These are phyloP conservation scores for Apteryx owenii DNA, from an alignment of 2,113 vertebrate genomes.

Conservation along the genomic window DNA sequence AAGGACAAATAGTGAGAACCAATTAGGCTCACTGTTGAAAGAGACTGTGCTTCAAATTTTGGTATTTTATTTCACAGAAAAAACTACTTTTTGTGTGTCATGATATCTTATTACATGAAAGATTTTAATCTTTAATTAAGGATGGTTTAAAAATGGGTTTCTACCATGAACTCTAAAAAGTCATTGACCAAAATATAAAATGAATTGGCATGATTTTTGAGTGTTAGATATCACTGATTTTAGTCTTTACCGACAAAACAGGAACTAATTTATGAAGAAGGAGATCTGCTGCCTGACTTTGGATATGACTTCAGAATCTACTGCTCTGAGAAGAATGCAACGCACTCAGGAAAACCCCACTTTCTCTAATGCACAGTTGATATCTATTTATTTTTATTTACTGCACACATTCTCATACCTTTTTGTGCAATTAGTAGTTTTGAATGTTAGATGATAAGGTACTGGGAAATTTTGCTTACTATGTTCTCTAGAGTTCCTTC, in stretches of 20 bases:
- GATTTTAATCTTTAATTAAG: neutral
- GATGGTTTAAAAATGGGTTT: neutral
- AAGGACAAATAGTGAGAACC: neutral
- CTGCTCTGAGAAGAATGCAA: neutral
- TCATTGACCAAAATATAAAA: neutral
- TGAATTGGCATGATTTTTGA: neutral
- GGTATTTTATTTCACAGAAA: neutral
- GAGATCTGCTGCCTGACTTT: neutral
- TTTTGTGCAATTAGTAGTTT: neutral
- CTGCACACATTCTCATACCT: rapidly evolving
- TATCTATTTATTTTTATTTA: neutral
- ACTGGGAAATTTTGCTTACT: neutral
- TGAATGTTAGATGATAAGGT: neutral
- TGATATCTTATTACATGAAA: neutral
- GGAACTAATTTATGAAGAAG: neutral
- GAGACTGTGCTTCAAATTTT: neutral
- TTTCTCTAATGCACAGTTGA: neutral
- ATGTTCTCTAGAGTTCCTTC: neutral
- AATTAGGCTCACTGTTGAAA: neutral
- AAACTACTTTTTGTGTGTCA: neutral
- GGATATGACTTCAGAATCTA: neutral
- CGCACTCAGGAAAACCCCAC: neutral
- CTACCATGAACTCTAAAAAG: neutral
- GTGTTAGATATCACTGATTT: neutral
- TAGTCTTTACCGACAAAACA: neutral